Percentiles rank a stretch among this genome's conserved stretches.
These are phyloP conservation scores for Melanotaenia boesemani DNA, from an alignment of 2,797 vertebrate species.

Conservation along the genomic window DNA sequence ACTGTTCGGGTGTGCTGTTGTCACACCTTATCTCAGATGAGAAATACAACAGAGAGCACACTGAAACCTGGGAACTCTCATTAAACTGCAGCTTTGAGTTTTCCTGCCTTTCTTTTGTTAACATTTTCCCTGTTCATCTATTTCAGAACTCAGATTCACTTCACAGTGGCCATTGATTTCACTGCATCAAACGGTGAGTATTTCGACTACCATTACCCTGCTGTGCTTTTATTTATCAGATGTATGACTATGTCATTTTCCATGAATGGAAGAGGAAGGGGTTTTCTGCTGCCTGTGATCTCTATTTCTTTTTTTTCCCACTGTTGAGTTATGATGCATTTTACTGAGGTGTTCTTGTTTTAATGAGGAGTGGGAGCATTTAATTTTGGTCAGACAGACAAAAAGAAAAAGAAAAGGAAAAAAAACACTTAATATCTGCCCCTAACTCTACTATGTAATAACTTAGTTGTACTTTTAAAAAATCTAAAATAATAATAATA, in stretches of 20 bases:
- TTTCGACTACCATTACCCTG: conserved; percentile 25
- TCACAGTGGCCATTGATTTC: conserved; percentile 99
- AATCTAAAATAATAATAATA: no score
- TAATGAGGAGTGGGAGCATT: no score
- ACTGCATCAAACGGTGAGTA: conserved; percentile 96
- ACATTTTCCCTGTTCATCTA: conserved; percentile 57
- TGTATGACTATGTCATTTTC: conserved; percentile 38
- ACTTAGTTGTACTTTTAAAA: no score
- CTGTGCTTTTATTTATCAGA: conserved; percentile 39
- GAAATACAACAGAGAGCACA: conserved; percentile 38
- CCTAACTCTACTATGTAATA: no score
- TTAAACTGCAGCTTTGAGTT: conserved; percentile 50
- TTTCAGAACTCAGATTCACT: conserved; percentile 96
- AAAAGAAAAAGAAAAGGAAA: no score
- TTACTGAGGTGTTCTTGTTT: no score
- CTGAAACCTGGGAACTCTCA: conserved; percentile 54
- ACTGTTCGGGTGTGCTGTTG: conserved; percentile 25
- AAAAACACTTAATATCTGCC: no score
- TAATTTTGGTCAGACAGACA: no score
- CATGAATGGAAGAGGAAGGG: conserved; percentile 27
- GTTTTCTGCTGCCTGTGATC: conserved; percentile 28
- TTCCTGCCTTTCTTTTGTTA: conserved; percentile 55
- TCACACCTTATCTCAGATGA: conserved; percentile 51
- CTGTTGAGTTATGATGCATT: not conserved
- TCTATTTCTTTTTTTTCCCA: not conserved